phyloP scores from a whole-genome alignment of 2,888 invertebrate species.

The Criorhina ranunculi region DNA sequence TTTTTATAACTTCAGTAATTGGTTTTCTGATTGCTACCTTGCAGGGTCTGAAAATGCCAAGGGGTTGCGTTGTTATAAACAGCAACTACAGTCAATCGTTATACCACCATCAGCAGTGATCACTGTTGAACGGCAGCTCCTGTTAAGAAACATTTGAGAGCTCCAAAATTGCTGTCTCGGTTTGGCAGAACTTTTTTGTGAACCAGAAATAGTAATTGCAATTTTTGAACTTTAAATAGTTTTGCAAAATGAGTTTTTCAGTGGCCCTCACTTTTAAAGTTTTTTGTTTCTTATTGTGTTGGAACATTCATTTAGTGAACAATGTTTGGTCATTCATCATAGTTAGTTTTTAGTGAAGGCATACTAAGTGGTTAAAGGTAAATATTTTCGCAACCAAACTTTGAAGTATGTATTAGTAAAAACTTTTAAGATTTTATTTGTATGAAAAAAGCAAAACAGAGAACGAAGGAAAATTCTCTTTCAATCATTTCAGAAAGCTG shows the following conservation, averaged over 20 bases:
- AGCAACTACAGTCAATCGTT: neutral
- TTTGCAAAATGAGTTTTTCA: constrained; percentile 2
- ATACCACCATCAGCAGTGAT: no score
- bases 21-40: constrained; percentile 25
- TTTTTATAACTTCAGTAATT: constrained; percentile 11
- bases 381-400: no score
- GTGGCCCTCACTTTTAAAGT: neutral
- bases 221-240: constrained; percentile 30
- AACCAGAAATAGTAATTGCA: constrained; percentile 4
- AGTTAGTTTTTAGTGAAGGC: neutral
- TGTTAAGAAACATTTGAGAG: neutral
- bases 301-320: neutral
- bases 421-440: no score
- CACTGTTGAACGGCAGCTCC: neutral
- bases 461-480: no score
- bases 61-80: neutral
- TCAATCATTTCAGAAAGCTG: no score
- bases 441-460: no score
- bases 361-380: neutral
- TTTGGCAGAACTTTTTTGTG: constrained; percentile 19
- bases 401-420: no score
- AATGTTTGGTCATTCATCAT: neutral
- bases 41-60: neutral
- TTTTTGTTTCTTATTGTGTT: neutral
- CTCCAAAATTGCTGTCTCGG: constrained; percentile 6